phyloP scores from a whole-genome alignment of 2,797 vertebrate genomes.

The Gallinago stenura region DNA sequence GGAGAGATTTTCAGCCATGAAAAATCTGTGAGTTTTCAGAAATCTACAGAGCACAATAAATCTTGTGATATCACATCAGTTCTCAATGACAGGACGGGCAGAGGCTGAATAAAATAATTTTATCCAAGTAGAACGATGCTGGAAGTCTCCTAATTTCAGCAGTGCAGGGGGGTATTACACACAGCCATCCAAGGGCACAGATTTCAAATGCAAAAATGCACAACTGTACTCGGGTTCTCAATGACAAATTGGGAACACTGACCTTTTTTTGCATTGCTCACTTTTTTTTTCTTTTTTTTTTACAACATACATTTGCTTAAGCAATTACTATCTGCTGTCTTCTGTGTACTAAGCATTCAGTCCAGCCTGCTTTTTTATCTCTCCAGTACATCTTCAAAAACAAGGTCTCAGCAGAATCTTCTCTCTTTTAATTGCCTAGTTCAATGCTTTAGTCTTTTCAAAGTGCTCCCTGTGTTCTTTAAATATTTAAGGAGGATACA shows the following conservation, averaged over 20 bases:
- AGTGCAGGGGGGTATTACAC: not conserved
- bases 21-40: not conserved
- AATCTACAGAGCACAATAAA: not conserved
- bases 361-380: not conserved
- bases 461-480: slow-evolving; percentile 19
- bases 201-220: not conserved
- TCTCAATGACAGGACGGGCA: not conserved
- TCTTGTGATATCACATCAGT: not conserved
- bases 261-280: not conserved
- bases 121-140: not conserved
- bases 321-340: not conserved
- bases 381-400: not conserved
- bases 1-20: not conserved
- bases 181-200: not conserved
- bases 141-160: not conserved
- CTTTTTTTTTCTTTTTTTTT: not conserved
- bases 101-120: not conserved
- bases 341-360: not conserved
- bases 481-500: slow-evolving; percentile 52
- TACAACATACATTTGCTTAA: slow-evolving; percentile 15
- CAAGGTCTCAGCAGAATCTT: slow-evolving; percentile 39
- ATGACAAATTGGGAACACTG: not conserved
- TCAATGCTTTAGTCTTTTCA: slow-evolving; percentile 21
- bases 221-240: not conserved
- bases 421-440: slow-evolving; percentile 45